These are phyloP conservation scores for Harlomillsia oculata DNA, from an alignment of 1,140 invertebrate genomes.

Conservation along the genomic window DNA sequence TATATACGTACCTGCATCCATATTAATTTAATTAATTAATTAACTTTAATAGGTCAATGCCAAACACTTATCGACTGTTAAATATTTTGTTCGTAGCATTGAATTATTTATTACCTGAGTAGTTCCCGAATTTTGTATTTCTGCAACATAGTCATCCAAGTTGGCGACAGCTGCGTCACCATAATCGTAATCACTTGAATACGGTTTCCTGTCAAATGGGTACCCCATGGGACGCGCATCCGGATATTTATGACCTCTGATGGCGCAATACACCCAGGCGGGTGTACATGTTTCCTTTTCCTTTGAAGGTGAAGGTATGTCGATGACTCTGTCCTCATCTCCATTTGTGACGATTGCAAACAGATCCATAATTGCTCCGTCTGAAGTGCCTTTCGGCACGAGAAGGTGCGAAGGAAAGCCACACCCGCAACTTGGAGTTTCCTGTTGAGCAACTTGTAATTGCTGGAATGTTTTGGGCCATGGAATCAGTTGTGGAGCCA, in stretches of 20 bases:
- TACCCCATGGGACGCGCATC: background rate
- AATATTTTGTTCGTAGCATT: too few species aligned
- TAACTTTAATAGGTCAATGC: too few species aligned
- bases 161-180: background rate
- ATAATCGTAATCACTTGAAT: background rate
- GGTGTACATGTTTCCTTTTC: background rate
- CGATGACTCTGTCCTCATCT: conserved; percentile 48
- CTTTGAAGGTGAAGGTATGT: background rate
- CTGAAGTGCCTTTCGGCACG: conserved; percentile 58
- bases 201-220: background rate
- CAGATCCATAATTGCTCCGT: conserved; percentile 58
- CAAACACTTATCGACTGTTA: too few species aligned
- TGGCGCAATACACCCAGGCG: background rate
- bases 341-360: conserved; percentile 75
- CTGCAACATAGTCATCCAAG: conserved; percentile 3
- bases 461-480: conserved; percentile 50
- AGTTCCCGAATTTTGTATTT: conserved; percentile 1
- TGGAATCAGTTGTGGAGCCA: background rate
- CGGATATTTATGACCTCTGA: background rate
- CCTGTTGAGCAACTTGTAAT: too few species aligned
- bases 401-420: conserved; percentile 81
- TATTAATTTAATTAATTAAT: too few species aligned
- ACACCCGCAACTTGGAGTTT: conserved; percentile 54
- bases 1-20: too few species aligned
- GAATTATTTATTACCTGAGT: conserved; percentile 8